phyloP scores from a whole-genome alignment of 1,140 invertebrate species.

The Apis cerana region DNA sequence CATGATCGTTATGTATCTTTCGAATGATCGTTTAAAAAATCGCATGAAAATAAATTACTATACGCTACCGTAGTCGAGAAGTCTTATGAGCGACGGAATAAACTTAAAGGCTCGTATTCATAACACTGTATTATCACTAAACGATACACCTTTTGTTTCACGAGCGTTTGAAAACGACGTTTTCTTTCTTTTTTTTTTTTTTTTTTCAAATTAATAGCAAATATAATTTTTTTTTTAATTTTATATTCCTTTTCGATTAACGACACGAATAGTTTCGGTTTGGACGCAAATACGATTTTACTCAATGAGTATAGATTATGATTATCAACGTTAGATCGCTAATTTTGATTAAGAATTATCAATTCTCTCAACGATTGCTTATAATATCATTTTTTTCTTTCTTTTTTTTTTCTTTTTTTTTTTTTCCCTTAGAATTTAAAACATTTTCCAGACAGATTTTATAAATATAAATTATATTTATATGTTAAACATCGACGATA shows the following conservation, averaged over 20 bases:
- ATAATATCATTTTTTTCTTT: not conserved
- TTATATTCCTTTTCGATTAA: not conserved
- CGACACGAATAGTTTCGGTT: not conserved
- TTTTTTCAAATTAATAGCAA: not conserved
- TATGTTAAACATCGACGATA: slow-evolving; percentile 2
- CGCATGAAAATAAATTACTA: slow-evolving; percentile 79
- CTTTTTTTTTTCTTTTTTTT: not conserved
- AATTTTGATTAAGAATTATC: slow-evolving; percentile 25
- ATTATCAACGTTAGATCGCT: not conserved
- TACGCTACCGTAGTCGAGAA: slow-evolving; percentile 72
- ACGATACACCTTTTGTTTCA: slow-evolving; percentile 36
- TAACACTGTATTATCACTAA: slow-evolving; percentile 49
- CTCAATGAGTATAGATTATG: not conserved
- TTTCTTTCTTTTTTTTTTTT: too few species aligned
- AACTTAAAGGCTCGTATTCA: slow-evolving; percentile 63
- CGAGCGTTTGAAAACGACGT: not conserved
- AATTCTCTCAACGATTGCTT: slow-evolving; percentile 23
- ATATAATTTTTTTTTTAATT: not conserved
- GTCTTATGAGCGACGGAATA: slow-evolving; percentile 74
- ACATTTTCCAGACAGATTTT: not conserved
- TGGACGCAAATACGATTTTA: not conserved
- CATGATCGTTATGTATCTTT: slow-evolving; percentile 56
- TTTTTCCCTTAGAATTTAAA: not conserved
- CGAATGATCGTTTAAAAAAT: slow-evolving; percentile 65
- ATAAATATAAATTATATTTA: not conserved